Base-by-base conservation (phyloP, 2,113 vertebrate species). In the Steatornis caripensis region DNA sequence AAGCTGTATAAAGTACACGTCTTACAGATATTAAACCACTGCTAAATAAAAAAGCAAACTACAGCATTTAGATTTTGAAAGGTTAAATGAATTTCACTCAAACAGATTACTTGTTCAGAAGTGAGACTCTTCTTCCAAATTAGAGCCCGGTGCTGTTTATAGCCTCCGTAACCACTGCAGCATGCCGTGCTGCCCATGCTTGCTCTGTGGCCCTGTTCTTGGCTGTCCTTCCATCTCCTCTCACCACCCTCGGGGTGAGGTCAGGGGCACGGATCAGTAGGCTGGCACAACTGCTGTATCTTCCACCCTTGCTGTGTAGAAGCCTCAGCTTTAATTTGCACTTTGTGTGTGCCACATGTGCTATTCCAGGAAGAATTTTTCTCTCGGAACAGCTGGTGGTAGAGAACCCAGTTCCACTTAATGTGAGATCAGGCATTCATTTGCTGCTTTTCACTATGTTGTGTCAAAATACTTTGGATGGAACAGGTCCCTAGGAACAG, bases 111-210 rank as follows among this genome's bases (percentile, higher is more conserved):
- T 19, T 32, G 16, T 54, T 45, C 37, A n/a, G 78, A 86, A 69
- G 32, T n/a, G 39, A 48, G 72, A 45, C 39, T 69, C 0, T 0
- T 9, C n/a, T 58, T 57, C 34, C 34, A 14, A 9, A 22, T 46
- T 10, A 14, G 36, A 90, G 68, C 60, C 51, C 5, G 10, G 18
- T 77, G 46, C 51, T 88, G 20, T 8, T 37, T 32, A 27, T 27
- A 26, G 79, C 55, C 45, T 30, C 45, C 2, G 4, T 15, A 53
- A 68, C 34, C 1, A 9, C 16, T 32, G 66, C 43, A 71, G 46
- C 36, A 18, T 22, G 10, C 32, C 34, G 20, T 29, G 32, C 55
- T 64, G n/a, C 68, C 48, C 20, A 9, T 9, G 0, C 10, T 8
- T 34, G 29, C 72, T 60, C 49, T 34, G n/a, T 34, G 43, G 45